Evolutionary conservation across 1,140 invertebrate species (phyloP).

Genomic region (Scaptomyza pallida): DNA sequence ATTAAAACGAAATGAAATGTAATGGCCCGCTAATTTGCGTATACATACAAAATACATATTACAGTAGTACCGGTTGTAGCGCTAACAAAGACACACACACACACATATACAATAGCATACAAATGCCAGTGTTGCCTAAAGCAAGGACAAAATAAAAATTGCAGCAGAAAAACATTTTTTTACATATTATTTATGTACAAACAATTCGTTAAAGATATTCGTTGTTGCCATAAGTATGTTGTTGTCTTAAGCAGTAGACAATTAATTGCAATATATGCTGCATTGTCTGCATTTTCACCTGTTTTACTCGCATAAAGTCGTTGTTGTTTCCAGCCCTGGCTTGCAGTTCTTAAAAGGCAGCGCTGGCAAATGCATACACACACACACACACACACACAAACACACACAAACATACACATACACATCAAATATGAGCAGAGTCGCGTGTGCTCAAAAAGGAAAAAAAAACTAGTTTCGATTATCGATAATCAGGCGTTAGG

Average conservation of each 20-base stretch:
- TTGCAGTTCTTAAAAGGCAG: background rate
- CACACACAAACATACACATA: slow-evolving; percentile 8
- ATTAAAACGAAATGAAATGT: slow-evolving; percentile 9
- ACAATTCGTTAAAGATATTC: no score
- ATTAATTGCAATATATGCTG: no score
- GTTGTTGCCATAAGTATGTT: no score
- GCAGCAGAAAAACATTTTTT: no score
- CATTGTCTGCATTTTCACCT: no score
- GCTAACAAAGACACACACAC: slow-evolving; percentile 4
- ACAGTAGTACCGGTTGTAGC: slow-evolving; percentile 42
- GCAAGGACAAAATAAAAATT: no score
- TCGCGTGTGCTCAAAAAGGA: slow-evolving; percentile 20
- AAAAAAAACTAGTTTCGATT: slow-evolving; percentile 32
- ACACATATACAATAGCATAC: background rate
- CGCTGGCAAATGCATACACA: background rate
- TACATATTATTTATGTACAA: no score
- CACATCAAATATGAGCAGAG: slow-evolving; percentile 11
- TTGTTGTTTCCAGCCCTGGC: no score
- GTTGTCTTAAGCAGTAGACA: no score
- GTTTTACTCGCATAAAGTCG: no score
- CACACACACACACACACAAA: slow-evolving; percentile 10
- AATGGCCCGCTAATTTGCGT: slow-evolving; percentile 33
- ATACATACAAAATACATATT: slow-evolving; percentile 43
- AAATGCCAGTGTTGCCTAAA: background rate
- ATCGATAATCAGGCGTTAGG: slow-evolving; percentile 32